Conservation (phyloP, 1,140 invertebrate genomes). For the Lasaia peninsularis region DNA sequence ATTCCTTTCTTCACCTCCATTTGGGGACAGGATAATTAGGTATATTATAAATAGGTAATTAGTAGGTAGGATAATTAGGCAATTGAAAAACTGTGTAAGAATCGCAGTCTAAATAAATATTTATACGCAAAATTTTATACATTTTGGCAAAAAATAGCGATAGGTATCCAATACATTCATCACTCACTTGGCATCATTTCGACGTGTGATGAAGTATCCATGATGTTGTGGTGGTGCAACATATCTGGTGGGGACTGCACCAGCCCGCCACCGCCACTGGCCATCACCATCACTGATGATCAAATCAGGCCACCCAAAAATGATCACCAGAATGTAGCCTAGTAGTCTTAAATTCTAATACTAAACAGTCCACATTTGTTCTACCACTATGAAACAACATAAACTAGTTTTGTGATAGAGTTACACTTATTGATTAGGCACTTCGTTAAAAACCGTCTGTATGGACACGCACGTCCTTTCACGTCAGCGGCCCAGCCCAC, state of each 20-base stretch:
- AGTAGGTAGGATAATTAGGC: too few species aligned
- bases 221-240: constrained; percentile 70
- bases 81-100: too few species aligned
- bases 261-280: constrained; percentile 70
- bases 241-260: constrained; percentile 73
- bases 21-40: too few species aligned
- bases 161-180: background rate
- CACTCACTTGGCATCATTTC: constrained; percentile 71
- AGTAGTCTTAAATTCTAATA: background rate
- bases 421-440: constrained; percentile 14
- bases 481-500: constrained; percentile 63
- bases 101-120: too few species aligned
- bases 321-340: background rate
- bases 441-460: constrained; percentile 30
- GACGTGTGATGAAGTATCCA: constrained; percentile 69
- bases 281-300: constrained; percentile 68
- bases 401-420: constrained; percentile 23
- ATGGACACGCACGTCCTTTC: constrained; percentile 42
- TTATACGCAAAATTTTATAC: too few species aligned
- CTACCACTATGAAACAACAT: constrained; percentile 33
- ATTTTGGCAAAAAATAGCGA: too few species aligned
- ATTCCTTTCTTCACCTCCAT: too few species aligned
- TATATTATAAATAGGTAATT: too few species aligned
- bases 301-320: constrained; percentile 15
- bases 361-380: constrained; percentile 2